A percentile compares a stretch with the other conserved stretches of the same genome.
Evolutionary conservation across 35 echinoderm and acorn worm genomes (phyloP).

Genomic region (Acanthaster planci): DNA sequence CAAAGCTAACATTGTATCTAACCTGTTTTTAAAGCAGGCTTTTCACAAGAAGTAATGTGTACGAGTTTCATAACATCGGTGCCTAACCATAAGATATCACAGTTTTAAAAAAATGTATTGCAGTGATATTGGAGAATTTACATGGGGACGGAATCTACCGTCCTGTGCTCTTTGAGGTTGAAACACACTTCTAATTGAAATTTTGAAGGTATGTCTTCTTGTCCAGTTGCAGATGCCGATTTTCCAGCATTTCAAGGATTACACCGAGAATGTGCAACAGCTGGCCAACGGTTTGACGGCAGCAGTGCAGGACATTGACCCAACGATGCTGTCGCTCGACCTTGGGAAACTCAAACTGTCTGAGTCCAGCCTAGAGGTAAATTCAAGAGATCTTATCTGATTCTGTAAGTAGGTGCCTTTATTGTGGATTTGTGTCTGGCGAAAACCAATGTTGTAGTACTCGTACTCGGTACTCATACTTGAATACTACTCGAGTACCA

Average conservation of each 20-base stretch:
- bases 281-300: constrained; percentile 44
- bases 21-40: too few species aligned
- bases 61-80: too few species aligned
- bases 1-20: too few species aligned
- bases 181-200: too few species aligned
- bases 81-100: too few species aligned
- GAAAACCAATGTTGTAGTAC: not conserved
- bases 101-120: too few species aligned
- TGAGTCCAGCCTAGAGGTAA: not conserved
- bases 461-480: too few species aligned
- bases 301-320: constrained; percentile 53
- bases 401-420: too few species aligned
- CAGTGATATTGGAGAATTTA: too few species aligned
- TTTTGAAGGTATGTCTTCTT: not conserved
- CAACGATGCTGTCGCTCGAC: constrained; percentile 48
- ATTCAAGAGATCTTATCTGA: not conserved
- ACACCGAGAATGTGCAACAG: constrained; percentile 46
- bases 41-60: too few species aligned
- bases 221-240: constrained; percentile 52
- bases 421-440: not conserved
- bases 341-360: constrained; percentile 53
- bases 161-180: not conserved
- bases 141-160: too few species aligned
- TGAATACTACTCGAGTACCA: too few species aligned
- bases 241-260: constrained; percentile 59